These are phyloP conservation scores for Dolichallabes microphthalmus DNA, from an alignment of 2,113 vertebrate genomes.

Conservation along the genomic window DNA sequence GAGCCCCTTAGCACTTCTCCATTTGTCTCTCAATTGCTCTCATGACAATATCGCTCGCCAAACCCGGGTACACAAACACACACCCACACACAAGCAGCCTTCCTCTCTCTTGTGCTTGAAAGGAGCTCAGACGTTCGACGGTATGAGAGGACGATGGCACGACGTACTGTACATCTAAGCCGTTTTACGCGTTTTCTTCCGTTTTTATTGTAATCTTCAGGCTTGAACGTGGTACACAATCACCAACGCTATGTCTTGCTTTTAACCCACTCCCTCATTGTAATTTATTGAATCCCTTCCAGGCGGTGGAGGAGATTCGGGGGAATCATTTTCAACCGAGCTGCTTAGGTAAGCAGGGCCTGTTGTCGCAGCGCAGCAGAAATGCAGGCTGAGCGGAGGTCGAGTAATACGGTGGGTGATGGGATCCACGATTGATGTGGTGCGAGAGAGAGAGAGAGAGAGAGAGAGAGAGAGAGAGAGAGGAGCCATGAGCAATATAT, in stretches of 20 bases:
- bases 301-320: slow-evolving; percentile 7
- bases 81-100: slow-evolving; percentile 21
- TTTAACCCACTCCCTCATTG: slow-evolving; percentile 29
- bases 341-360: slow-evolving; percentile 42
- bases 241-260: background rate
- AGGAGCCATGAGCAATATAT: slow-evolving; percentile 29
- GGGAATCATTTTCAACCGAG: slow-evolving; percentile 25
- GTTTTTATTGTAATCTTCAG: background rate
- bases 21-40: slow-evolving; percentile 55
- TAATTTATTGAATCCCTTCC: slow-evolving; percentile 9
- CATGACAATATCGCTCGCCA: slow-evolving; percentile 53
- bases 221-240: background rate
- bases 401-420: slow-evolving; percentile 17
- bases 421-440: slow-evolving; percentile 40
- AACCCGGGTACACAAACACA: slow-evolving; percentile 32
- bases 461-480: slow-evolving; percentile 38
- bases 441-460: slow-evolving; percentile 25
- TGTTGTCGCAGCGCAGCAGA: slow-evolving; percentile 29
- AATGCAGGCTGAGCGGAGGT: slow-evolving; percentile 35
- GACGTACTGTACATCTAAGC: background rate
- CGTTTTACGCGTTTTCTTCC: slow-evolving; percentile 6
- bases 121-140: background rate
- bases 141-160: background rate
- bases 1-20: slow-evolving; percentile 65
- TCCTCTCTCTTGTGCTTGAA: background rate